Evolutionary conservation across 2,888 invertebrate genomes (phyloP), one percentile per base, ranked within the genome.

Genomic region (Lithophane ornitopus): DNA sequence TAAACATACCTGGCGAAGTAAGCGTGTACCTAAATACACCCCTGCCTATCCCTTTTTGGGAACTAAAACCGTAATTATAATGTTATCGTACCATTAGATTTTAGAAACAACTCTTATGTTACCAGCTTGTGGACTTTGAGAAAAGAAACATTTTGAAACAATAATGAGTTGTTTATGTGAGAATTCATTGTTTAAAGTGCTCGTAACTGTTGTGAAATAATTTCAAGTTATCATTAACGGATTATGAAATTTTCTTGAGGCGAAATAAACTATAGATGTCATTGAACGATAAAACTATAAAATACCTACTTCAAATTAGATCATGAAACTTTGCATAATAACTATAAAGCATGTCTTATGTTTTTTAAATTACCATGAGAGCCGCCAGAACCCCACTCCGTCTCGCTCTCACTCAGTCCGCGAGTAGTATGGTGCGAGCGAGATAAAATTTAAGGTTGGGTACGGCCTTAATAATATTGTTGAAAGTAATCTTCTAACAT

Each of bases 161-260:
- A 52, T 46, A 67, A 69, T 34, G 14, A 41, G 68, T 69, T 66
- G 14, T 61, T 70, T 46, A 65, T 73, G 58, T 78, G 66, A 52
- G 62, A 73, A 81, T 16, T 22, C 66, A 73, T 72, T 77, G 56
- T 82, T 54, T 8, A 22, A 66, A 59, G 12, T 34, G 26, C 28
- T n/a, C 26, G 28, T 62, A 46, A 62, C 52, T 41, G 73, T 70
- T 70, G 52, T 49, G 41, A 59, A 76, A 54, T 68, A 70, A 49
- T 34, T 72, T 59, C 8, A 63, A 56, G 59, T 76, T 8, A 52
- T 52, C 19, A 9, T 56, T 46, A 39, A 59, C 44, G 67, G 44
- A 52, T 56, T 66, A 39, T 66, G 39, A 39, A n/a, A 54, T 52
- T 52, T 28, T 49, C 28, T 34, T 22, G 19, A 52, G 19, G 34